phyloP scores from a whole-genome alignment of 2,797 vertebrate genomes.

The Pteronotus mesoamericanus region DNA sequence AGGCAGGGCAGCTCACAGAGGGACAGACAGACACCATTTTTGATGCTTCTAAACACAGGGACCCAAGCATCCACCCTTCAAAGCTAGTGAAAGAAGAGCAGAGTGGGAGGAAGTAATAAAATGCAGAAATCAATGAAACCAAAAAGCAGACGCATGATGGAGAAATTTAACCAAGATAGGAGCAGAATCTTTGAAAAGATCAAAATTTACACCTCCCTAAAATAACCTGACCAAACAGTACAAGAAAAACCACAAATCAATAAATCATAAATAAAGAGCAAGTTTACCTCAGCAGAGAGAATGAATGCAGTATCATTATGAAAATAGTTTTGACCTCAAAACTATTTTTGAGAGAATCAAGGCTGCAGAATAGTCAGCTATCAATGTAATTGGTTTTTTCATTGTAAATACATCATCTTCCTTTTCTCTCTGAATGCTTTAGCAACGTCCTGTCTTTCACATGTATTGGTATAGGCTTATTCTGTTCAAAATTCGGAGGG shows the following conservation, averaged over 20 bases:
- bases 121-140: background rate
- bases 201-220: background rate
- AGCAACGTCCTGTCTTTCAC: background rate
- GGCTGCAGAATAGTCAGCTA: background rate
- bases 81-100: background rate
- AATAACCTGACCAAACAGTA: background rate
- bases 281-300: background rate
- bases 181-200: background rate
- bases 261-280: slow-evolving; percentile 34
- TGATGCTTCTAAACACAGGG: background rate
- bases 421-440: background rate
- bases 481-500: background rate
- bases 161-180: background rate
- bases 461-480: too few relatives aligned
- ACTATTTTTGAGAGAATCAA: background rate
- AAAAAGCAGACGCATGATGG: background rate
- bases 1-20: background rate
- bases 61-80: background rate
- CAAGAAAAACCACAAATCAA: background rate
- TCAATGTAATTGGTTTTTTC: background rate
- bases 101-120: background rate
- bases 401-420: background rate
- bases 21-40: background rate
- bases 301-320: background rate
- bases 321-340: slow-evolving; percentile 21